These are phyloP conservation scores for Sminthurinus signatus DNA, from an alignment of 1,140 invertebrate species.

Conservation along the genomic window DNA sequence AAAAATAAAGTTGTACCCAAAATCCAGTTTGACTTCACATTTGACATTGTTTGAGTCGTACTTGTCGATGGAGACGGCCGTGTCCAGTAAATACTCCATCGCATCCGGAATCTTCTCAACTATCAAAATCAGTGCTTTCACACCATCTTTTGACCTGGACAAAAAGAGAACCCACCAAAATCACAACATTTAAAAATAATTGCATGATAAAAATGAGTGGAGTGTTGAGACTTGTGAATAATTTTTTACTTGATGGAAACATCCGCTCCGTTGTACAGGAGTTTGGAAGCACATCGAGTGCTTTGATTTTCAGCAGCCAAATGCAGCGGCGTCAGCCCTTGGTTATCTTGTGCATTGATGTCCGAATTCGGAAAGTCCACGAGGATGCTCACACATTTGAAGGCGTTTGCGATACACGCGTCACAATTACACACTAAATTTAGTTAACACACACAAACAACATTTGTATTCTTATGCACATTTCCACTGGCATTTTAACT, in stretches of 20 bases:
- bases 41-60: slow-evolving; percentile 71
- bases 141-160: slow-evolving; percentile 65
- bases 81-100: slow-evolving; percentile 51
- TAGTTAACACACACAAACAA: background rate
- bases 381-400: slow-evolving; percentile 29
- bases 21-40: slow-evolving; percentile 71
- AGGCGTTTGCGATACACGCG: slow-evolving; percentile 32
- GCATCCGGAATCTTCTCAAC: slow-evolving; percentile 71
- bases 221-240: too few species aligned
- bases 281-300: slow-evolving; percentile 31
- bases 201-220: too few species aligned
- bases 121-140: slow-evolving; percentile 71
- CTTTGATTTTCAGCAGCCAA: slow-evolving; percentile 40
- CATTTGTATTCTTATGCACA: background rate
- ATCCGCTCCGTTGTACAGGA: slow-evolving; percentile 38
- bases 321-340: slow-evolving; percentile 30
- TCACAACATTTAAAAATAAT: background rate
- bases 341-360: slow-evolving; percentile 37
- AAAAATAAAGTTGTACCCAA: slow-evolving; percentile 45
- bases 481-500: background rate
- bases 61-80: slow-evolving; percentile 55
- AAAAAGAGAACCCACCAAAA: background rate
- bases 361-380: slow-evolving; percentile 33
- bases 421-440: slow-evolving; percentile 40
- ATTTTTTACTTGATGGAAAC: slow-evolving; percentile 40